Evolutionary conservation across 2,888 invertebrate genomes (phyloP).

Genomic region (Idaea dimidiata): DNA sequence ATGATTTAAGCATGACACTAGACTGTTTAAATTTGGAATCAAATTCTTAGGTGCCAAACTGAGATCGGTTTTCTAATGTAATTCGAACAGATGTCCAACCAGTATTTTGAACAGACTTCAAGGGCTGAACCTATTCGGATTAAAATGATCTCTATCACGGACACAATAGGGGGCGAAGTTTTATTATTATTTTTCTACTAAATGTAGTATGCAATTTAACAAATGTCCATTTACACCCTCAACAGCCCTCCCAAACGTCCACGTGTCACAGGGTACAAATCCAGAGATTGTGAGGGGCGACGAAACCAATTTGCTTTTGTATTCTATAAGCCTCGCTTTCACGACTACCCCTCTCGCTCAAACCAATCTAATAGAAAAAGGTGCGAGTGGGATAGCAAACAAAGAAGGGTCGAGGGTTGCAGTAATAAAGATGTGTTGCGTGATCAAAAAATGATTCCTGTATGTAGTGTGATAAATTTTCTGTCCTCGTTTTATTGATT

Average conservation of each 20-base stretch:
- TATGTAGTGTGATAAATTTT: slow-evolving; percentile 28
- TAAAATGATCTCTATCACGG: background rate
- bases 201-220: slow-evolving; percentile 12
- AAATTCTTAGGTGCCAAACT: background rate
- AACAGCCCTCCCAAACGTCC: slow-evolving; percentile 47
- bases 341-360: slow-evolving; percentile 38
- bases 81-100: background rate
- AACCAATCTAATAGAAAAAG: slow-evolving; percentile 27
- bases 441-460: slow-evolving; percentile 33
- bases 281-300: slow-evolving; percentile 56
- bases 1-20: background rate
- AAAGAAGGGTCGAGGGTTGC: slow-evolving; percentile 38
- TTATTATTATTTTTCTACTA: slow-evolving; percentile 2
- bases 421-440: slow-evolving; percentile 45
- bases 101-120: background rate
- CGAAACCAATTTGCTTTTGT: slow-evolving; percentile 68
- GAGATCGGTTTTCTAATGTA: background rate
- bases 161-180: background rate
- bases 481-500: slow-evolving; percentile 22
- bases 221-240: slow-evolving; percentile 27
- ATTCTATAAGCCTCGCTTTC: slow-evolving; percentile 44
- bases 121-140: background rate
- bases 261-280: slow-evolving; percentile 65
- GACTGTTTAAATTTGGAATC: background rate
- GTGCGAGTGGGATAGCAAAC: slow-evolving; percentile 35